Evolutionary conservation across 2,113 vertebrate species (phyloP).

Genomic region (Mormyrus iriodes): DNA sequence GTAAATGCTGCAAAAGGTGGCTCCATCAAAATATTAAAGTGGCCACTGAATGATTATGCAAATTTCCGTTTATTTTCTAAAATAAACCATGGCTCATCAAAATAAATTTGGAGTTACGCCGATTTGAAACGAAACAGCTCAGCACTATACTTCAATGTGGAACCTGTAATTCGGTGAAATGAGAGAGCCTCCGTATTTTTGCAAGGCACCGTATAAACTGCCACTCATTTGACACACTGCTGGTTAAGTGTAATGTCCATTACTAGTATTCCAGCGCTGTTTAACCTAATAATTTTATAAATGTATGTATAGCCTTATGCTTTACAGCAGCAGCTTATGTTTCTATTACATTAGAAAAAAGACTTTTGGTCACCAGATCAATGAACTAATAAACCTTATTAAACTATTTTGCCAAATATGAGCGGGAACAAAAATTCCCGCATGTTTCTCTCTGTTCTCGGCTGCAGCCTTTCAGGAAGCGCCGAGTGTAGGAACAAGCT

Average conservation of each 20-base stretch:
- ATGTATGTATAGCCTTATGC: neutral
- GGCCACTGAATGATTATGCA: neutral
- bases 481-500: neutral
- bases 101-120: neutral
- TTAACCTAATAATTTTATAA: neutral
- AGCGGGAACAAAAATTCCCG: neutral
- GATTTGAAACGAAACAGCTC: neutral
- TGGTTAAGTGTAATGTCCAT: neutral
- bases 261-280: neutral
- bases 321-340: neutral
- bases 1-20: neutral
- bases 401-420: neutral
- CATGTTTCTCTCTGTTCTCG: neutral
- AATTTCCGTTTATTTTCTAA: neutral
- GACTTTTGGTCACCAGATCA: no score
- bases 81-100: neutral
- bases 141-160: neutral
- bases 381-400: no score
- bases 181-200: neutral
- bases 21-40: neutral
- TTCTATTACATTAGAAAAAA: neutral
- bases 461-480: neutral
- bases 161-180: neutral
- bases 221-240: neutral
- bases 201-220: neutral